These are phyloP conservation scores for Ceriagrion tenellum DNA, from an alignment of 2,888 invertebrate species.

Conservation along the genomic window DNA sequence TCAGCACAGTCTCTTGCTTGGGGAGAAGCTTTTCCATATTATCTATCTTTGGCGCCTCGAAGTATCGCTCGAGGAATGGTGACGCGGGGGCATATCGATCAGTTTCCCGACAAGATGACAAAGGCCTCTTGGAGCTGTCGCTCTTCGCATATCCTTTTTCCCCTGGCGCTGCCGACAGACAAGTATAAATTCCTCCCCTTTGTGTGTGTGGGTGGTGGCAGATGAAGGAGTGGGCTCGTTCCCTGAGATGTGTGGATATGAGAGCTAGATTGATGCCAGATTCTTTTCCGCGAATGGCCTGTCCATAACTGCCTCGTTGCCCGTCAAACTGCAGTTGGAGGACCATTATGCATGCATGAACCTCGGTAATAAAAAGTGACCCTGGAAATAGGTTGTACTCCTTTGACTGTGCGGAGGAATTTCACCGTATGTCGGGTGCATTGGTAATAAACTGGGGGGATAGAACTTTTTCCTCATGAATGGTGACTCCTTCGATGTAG, in stretches of 20 bases:
- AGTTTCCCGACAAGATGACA: slow-evolving; percentile 31
- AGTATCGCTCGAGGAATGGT: slow-evolving; percentile 4
- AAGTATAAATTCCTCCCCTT: background rate
- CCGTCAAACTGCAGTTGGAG: background rate
- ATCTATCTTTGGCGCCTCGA: background rate
- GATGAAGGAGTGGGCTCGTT: background rate
- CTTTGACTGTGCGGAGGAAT: background rate
- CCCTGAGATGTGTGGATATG: background rate
- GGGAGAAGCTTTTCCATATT: background rate
- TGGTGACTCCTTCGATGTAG: no score
- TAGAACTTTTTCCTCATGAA: no score
- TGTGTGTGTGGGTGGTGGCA: background rate
- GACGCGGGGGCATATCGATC: slow-evolving; percentile 5
- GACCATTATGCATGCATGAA: background rate
- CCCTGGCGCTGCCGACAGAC: background rate
- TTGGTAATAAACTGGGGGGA: no score
- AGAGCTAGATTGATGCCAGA: background rate
- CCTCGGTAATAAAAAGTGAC: background rate
- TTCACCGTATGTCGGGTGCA: background rate
- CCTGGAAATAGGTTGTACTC: background rate
- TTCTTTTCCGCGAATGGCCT: background rate
- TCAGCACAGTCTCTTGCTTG: background rate
- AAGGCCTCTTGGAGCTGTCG: slow-evolving; percentile 32
- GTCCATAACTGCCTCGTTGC: background rate
- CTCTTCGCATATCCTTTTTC: background rate